Evolutionary conservation across 2,797 vertebrate genomes (phyloP), one percentile per base, ranked within the genome.

Genomic region (Eidolon dupreanum): DNA sequence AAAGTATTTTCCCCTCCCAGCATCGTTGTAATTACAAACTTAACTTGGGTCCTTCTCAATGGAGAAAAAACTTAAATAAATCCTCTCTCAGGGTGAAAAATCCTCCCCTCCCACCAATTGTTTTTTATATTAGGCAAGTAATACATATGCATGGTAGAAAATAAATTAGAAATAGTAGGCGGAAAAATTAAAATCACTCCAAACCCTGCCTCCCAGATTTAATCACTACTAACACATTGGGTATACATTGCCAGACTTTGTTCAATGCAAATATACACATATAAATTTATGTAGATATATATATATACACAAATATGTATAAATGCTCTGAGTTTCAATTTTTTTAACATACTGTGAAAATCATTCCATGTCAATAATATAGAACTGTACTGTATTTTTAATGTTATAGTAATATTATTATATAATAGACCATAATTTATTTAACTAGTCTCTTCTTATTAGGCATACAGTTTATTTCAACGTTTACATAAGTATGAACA

Each of bases 61-160:
- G 70, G 71, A 78, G 70, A 70, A 86, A 85, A 26, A 90, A 24
- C 75, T 96, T 96, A 71, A 96, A 75, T 15, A 88, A 93, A 88
- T 86, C 71, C 49, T 75, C 51, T 77, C 66, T 92, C 61, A 33
- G n/a, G 94, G 63, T 59, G 17, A 92, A 95, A 95, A 90, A 24
- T 43, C 24, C 46, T 94, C 26, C 33, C 88, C 79, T 51, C 46
- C 43, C 65, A 70, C 22, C 17, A 46, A 65, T 6, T 73, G 8
- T 77, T 92, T 87, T 94, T 86, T 77, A 77, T 92, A 90, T 85
- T 49, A 94, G 38, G 49, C 74, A 90, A 92, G 20, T 75, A 41
- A 94, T 90, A 95, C 53, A 93, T 28, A 93, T 68, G 91, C 41
- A 63, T 51, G 61, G 31, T 73, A 85, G 77, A 81, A 94, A 97